Conservation (phyloP, 2,888 invertebrate genomes). For the Stratiomys singularior region DNA sequence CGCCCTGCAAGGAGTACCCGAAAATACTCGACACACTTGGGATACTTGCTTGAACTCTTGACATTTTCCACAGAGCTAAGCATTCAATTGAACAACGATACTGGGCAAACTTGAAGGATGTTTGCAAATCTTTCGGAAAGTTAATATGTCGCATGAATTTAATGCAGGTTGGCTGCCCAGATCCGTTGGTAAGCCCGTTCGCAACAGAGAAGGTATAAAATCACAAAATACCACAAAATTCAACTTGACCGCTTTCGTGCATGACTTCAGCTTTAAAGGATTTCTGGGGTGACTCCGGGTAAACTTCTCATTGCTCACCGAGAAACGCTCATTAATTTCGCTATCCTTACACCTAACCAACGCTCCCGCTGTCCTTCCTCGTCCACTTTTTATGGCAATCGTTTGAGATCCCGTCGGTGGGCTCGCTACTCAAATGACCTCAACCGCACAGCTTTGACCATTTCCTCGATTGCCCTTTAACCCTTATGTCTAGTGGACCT, state of each 20-base stretch:
- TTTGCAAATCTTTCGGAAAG: too few species aligned
- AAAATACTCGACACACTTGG: too few species aligned
- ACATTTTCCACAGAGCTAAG: too few species aligned
- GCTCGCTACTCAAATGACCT: background rate
- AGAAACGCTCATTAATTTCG: conserved; percentile 1
- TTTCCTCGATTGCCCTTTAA: conserved; percentile 27
- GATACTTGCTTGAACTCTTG: too few species aligned
- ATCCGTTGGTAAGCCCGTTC: background rate
- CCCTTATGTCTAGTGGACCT: conserved; percentile 34
- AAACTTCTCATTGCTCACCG: background rate
- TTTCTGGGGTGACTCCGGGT: background rate
- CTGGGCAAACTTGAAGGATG: too few species aligned
- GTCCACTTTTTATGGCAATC: background rate
- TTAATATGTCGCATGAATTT: too few species aligned
- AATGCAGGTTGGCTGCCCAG: too few species aligned
- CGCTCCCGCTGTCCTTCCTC: background rate
- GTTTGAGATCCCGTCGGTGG: background rate
- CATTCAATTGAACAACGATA: too few species aligned
- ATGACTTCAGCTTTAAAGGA: conserved; percentile 24
- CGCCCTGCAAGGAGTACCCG: background rate
- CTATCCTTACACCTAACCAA: background rate
- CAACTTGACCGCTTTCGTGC: background rate
- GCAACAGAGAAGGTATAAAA: background rate
- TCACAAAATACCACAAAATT: conserved; percentile 39
- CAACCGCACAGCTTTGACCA: background rate